Evolutionary conservation across 2,113 vertebrate species (phyloP), one percentile per base, ranked within the genome.

Genomic region (Amphilophus citrinellus): DNA sequence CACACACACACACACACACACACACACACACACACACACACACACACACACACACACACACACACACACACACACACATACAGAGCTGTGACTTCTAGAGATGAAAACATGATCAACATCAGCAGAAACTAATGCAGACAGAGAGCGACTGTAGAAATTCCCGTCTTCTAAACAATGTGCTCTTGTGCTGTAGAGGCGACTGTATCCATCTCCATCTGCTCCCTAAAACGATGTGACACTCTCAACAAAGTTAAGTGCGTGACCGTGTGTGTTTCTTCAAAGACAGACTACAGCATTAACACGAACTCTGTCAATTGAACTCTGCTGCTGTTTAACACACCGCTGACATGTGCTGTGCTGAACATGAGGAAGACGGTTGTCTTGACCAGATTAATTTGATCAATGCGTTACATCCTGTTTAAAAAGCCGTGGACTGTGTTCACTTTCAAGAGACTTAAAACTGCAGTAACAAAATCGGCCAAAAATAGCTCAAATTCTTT

Each of bases 161-260:
- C 65, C 1, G 3, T 77, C 2, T 61, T 91, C 80, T 92, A 91
- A 94, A 93, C 90, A 90, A 68, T 1, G 14, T 76, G 39, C 15
- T 78, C 76, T 87, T 9, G 27, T 20, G 11, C 75, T 10, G 39
- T 17, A 8, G 76, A 56, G 27, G 53, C 1, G 63, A 42, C 56
- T 14, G 56, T 71, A 84, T 87, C 77, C 71, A 84, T 90, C 83
- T 88, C 87, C 73, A 85, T 84, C 37, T 68, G 24, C 82, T 79
- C 39, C 77, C 86, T 77, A 17, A 80, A 75, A 90, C 71, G 85
- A 93, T 78, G 83, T 82, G 83, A 86, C 79, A 56, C 56, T 87
- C 76, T 85, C 42, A 85, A 79, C 80, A 77, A 82, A 81, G 79
- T 75, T 7, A 77, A 86, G 81, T 59, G 58, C 62, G 1, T 6